These are phyloP conservation scores for Pegea sp. DNA, from an alignment of 23 tunicate genomes.

Conservation along the genomic window DNA sequence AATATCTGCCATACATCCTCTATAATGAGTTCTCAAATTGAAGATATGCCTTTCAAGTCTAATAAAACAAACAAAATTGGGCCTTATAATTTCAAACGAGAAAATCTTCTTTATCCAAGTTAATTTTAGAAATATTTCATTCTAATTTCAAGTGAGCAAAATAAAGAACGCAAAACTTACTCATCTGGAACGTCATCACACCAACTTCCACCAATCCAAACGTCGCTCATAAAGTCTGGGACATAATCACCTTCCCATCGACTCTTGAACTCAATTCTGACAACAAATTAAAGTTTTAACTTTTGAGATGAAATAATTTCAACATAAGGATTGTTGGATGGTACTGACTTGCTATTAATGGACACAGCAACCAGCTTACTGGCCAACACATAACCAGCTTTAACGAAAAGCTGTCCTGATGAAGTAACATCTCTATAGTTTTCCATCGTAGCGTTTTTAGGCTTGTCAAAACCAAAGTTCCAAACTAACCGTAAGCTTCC, in stretches of 20 bases:
- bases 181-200: conserved; percentile 11
- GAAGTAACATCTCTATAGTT: conserved; percentile 1
- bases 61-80: not conserved
- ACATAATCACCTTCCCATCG: not conserved
- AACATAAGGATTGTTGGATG: not conserved
- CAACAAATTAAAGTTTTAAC: not conserved
- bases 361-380: not conserved
- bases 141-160: not conserved
- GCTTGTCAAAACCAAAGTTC: conserved; percentile 55
- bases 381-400: conserved; percentile 14
- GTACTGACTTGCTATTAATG: not conserved
- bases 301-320: not conserved
- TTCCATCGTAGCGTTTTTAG: conserved; percentile 5
- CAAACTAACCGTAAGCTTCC: conserved; percentile 36
- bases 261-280: not conserved
- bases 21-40: conserved; percentile 18
- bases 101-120: too few relatives aligned
- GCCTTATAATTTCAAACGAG: not conserved
- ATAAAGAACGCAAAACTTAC: conserved; percentile 17
- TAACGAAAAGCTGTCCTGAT: conserved; percentile 3
- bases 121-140: too few relatives aligned
- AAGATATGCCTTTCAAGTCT: not conserved
- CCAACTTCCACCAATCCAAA: conserved; percentile 67
- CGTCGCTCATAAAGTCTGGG: conserved; percentile 29
- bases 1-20: conserved; percentile 42